Percentiles rank a stretch among this genome's conserved stretches.
These are phyloP conservation scores for Parochlus steinenii DNA, from an alignment of 2,888 invertebrate genomes.

Conservation along the genomic window DNA sequence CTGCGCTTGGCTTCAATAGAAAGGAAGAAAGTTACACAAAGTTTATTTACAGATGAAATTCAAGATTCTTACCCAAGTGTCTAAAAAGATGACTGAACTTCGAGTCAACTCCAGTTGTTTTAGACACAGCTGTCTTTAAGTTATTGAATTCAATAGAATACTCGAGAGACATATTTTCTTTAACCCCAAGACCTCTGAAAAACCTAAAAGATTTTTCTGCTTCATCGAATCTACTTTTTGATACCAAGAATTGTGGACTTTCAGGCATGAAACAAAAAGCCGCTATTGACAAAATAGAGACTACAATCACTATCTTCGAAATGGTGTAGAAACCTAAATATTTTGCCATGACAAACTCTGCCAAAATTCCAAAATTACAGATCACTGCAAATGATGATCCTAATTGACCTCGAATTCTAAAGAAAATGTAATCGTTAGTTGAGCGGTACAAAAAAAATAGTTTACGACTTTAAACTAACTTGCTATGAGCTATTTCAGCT, in stretches of 20 bases:
- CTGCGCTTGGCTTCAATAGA: too few species aligned
- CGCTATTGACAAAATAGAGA: slow-evolving; percentile 46
- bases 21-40: too few species aligned
- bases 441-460: too few species aligned
- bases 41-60: too few species aligned
- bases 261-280: slow-evolving; percentile 65
- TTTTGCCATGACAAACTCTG: slow-evolving; percentile 9
- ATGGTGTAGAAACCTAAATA: slow-evolving; percentile 6
- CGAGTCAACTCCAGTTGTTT: background rate
- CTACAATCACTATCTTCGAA: slow-evolving; percentile 21
- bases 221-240: slow-evolving; percentile 38
- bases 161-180: background rate
- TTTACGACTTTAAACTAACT: too few species aligned
- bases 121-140: background rate
- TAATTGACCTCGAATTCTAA: slow-evolving; percentile 7
- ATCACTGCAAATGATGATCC: slow-evolving; percentile 8
- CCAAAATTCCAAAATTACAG: slow-evolving; percentile 10
- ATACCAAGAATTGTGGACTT: slow-evolving; percentile 48
- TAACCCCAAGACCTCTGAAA: background rate
- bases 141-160: slow-evolving; percentile 3
- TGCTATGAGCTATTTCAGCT: slow-evolving; percentile 10
- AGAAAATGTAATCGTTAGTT: too few species aligned
- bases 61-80: too few species aligned
- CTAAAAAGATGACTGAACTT: background rate
- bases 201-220: slow-evolving; percentile 33